Percentiles rank a stretch among this genome's conserved stretches.
These are phyloP conservation scores for Nesidiocoris tenuis DNA, from an alignment of 2,888 invertebrate genomes.

Conservation along the genomic window DNA sequence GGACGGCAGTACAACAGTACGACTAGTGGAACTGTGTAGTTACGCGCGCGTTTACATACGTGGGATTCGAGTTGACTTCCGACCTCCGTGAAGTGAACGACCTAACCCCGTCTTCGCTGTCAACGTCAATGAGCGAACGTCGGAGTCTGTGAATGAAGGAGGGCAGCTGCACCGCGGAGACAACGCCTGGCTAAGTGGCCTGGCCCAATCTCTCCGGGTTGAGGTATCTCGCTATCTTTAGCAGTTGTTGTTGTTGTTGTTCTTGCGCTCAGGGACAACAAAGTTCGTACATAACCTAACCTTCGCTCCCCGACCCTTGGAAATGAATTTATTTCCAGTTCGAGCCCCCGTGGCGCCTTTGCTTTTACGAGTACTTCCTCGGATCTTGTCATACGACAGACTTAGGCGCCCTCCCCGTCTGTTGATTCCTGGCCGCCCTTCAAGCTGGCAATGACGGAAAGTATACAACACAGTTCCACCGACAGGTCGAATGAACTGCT, in stretches of 20 bases:
- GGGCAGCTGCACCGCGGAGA: not conserved
- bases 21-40: no score
- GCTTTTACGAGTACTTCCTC: not conserved
- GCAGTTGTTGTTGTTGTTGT: not conserved
- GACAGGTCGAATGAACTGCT: not conserved
- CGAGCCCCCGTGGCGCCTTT: not conserved
- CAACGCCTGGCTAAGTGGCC: not conserved
- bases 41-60: no score
- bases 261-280: not conserved
- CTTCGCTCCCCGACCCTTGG: not conserved
- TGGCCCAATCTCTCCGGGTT: not conserved
- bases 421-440: not conserved
- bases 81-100: not conserved
- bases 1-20: no score
- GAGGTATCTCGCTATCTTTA: not conserved
- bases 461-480: not conserved
- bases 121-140: not conserved
- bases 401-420: not conserved
- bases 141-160: not conserved
- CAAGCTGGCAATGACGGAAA: not conserved
- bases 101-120: not conserved
- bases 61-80: not conserved
- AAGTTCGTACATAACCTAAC: not conserved
- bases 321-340: not conserved
- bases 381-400: not conserved